Base-by-base conservation (phyloP, 2,113 vertebrate genomes). In the Callipepla californica region DNA sequence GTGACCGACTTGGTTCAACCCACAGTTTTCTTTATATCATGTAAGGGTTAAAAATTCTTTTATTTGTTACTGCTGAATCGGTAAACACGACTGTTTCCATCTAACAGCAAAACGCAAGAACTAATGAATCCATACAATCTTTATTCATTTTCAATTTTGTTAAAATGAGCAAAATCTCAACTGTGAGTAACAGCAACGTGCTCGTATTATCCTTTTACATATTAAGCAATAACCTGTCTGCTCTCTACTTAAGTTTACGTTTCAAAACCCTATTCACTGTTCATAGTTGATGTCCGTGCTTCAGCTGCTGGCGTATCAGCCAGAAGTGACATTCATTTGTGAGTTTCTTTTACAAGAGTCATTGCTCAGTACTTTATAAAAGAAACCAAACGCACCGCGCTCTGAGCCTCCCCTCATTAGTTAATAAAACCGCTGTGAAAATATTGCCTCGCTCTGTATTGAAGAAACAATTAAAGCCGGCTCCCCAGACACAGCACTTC, bases 221-320 rank as follows among this genome's bases (percentile, higher is more conserved):
- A 77, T 70, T 65, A 11, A 62, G 77, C 34, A 62, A 77, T 38
- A 74, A 3, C 7, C 20, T 63, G 18, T 21, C 23, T 48, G 16
- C 12, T 82, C 48, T 75, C 34, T 36, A 70, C 21, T 44, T 74
- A n/a, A 72, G 85, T 68, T 45, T 67, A 63, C 34, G 67, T 89
- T 82, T 87, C 62, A 89, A 92, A 96, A 73, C 11, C 16, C 3
- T 18, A 77, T 45, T 70, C 85, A 84, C 86, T 89, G 90, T 63
- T 65, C 50, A 59, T 22, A 73, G 13, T 36, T 58, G 80, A 45
- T 15, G 58, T 6, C 20, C 69, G 12, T 7, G 34, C 20, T 83
- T 74, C 13, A 77, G 3, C 44, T 67, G 20, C 72, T 77, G 23
- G 53, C n/a, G 7, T 2, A 44, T 59, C 6, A 62, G 66, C 45